Evolutionary conservation across 1,140 invertebrate genomes (phyloP), one percentile per base, ranked within the genome.

Genomic region (Leptestheria dahalacensis): DNA sequence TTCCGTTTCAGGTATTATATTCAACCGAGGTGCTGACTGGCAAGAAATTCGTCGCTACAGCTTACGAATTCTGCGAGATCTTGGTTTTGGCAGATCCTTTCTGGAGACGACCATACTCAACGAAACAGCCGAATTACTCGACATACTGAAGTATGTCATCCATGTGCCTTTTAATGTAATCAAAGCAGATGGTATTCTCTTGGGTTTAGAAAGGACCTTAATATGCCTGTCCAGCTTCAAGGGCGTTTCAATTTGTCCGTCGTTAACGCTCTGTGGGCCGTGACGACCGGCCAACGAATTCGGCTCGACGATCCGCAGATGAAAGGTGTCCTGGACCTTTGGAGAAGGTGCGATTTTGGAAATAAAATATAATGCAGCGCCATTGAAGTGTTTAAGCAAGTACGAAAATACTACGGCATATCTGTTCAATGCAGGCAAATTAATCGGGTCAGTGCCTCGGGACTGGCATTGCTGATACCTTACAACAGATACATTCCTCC

Each of bases 1-100:
- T 6, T 41, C 15, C 15, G 33, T 41, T 41, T 41, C 33, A 41
- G 33, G 54, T 26, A 26, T 56, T 18, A 24, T 56, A 24, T 56
- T 56, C 20, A 29, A n/a, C 29, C 24, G 29, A 24, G 81, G 80
- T 2, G 65, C 70, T 20, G 69, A 77, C 12, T 88, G 85, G 85
- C 75, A 79, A 60, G 77, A 83, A 47, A 83, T 87, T 64, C 73
- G 83, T 33, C 75, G 83, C 57, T 87, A 85, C 62, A 74, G 82
- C 0, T 69, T 88, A 2, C 73, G 79, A 1, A 77, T 82, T 59
- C 73, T 88, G 64, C 69, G 83, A 15, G 81, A 86, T 62, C 82
- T 78, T 65, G 85, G 85, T 2, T 83, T 87, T 59, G 85, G 85
- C 0, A 76, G 79, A 63, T 66, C 66, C 15, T 63, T 64, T 1